Base-by-base conservation (phyloP, 92 coral and sea anemone genomes). In the Anthopleura xanthogrammica region DNA sequence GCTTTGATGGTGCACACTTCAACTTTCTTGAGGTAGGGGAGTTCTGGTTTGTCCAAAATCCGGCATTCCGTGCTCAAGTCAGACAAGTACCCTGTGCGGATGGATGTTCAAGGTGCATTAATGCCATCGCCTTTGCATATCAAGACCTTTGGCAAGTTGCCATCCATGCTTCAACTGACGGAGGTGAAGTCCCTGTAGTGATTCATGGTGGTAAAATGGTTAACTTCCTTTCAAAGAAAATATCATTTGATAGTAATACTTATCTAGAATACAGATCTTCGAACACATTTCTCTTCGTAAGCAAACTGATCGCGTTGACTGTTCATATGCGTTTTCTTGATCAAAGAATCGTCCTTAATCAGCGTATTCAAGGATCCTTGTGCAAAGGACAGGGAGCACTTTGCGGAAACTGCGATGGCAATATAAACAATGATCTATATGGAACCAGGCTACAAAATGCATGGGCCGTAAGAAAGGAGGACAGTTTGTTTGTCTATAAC, bases 381-480 rank as follows among this genome's bases (percentile, higher is more conserved):
- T 96, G 99, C 90, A 80, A 77, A n/a, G 86, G 90, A 41, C 65
- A 87, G 4, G 72, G 71, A 43, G 94, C 95, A 0, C 41, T 89
- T 43, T 94, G 99, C 75, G 99, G 99, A 1, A 92, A 90, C 79
- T 96, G 99, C 72, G 98, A 96, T 74, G 92, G 95, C 13, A 81
- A 85, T 76, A 89, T 80, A 58, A 60, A 66, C 23, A 93, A 96
- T 77, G 99, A 96, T 84, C 88, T 89, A 57, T 87, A 75, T 36
- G 81, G 81, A 39, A 83, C 89, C 13, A 72, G 92, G 92, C 72
- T 94, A 71, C 93, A 89, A 42, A 79, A 82, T 23, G 60, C 66
- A 8, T 96, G 95, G 95, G 82, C 81, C 41, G 92, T 96, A 80
- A 55, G 85, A 23, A 62, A 90, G 2, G 85, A 23, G 0, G 89